A percentile compares a stretch with the other conserved stretches of the same genome.
These are phyloP conservation scores for Anniella stebbinsi DNA, from an alignment of 2,797 vertebrate genomes.

Conservation along the genomic window DNA sequence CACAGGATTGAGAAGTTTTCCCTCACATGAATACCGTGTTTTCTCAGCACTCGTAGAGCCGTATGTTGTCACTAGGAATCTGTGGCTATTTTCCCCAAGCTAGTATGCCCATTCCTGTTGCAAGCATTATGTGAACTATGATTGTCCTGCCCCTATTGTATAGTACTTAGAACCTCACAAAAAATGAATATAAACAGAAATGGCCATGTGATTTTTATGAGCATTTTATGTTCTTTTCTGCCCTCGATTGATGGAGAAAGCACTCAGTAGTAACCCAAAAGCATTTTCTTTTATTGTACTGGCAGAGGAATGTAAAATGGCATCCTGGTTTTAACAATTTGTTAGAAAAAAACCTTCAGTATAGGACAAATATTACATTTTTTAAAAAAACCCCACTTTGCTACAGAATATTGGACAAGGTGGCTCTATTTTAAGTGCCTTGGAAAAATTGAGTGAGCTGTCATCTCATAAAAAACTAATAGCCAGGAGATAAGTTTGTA, in stretches of 20 bases:
- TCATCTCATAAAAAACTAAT: not conserved
- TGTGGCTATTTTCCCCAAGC: not conserved
- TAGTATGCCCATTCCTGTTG: not conserved
- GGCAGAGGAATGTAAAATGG: slow-evolving; percentile 13
- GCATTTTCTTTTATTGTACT: not conserved
- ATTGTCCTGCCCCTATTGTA: not conserved
- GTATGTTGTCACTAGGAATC: not conserved
- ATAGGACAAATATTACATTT: slow-evolving; percentile 6
- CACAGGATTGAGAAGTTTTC: not conserved
- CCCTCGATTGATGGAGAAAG: not conserved
- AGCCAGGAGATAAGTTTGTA: not conserved
- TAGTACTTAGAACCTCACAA: not conserved
- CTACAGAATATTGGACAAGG: not conserved
- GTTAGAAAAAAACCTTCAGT: not conserved
- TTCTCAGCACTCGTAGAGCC: not conserved
- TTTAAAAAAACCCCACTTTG: not conserved
- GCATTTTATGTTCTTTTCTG: not conserved
- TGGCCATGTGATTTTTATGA: not conserved
- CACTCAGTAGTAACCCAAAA: not conserved
- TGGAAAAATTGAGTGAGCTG: not conserved
- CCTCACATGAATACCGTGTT: not conserved
- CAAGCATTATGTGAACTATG: not conserved
- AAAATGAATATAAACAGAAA: not conserved
- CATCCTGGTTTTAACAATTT: not conserved
- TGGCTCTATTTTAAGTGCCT: not conserved